phyloP scores from a whole-genome alignment of 1,140 invertebrate genomes.

The Drosophila nannoptera region DNA sequence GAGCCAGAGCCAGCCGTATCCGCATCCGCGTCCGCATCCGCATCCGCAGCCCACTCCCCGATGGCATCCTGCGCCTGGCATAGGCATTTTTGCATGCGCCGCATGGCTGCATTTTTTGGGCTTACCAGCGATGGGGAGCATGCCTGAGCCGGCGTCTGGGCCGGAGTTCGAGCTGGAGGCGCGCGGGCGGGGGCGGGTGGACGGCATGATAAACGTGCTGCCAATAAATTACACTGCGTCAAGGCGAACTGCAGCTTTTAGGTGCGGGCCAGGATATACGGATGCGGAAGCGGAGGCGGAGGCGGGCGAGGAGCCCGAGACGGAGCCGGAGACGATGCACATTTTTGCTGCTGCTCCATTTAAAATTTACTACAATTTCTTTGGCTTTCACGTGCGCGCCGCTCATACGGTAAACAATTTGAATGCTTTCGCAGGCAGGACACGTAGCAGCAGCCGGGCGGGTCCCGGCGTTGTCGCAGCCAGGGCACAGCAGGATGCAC shows the following conservation, averaged over 20 bases:
- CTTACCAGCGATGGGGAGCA: constrained; percentile 49
- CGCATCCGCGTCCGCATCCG: too few species aligned
- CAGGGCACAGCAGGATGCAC: constrained; percentile 44
- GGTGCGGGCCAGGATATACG: background rate
- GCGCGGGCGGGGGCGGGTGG: constrained; percentile 29
- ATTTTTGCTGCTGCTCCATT: constrained; percentile 74
- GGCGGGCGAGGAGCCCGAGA: too few species aligned
- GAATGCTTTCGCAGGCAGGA: constrained; percentile 71
- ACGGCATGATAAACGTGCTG: constrained; percentile 77
- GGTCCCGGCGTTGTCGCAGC: constrained; percentile 20
- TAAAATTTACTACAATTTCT: constrained; percentile 78
- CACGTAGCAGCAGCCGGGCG: constrained; percentile 51
- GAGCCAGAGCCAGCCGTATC: constrained; percentile 23
- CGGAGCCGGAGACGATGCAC: constrained; percentile 38
- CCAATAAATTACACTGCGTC: constrained; percentile 78
- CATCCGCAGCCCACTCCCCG: constrained; percentile 5
- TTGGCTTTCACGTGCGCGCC: constrained; percentile 70
- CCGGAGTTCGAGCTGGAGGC: constrained; percentile 28
- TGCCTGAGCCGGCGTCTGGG: constrained; percentile 33
- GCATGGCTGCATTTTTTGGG: constrained; percentile 76
- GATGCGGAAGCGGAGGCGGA: background rate
- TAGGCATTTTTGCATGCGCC: constrained; percentile 76
- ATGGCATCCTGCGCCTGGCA: constrained; percentile 28
- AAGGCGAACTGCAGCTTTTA: constrained; percentile 53
- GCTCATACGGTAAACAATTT: constrained; percentile 77